Conservation (phyloP, 2,113 vertebrate genomes). For the Xyrauchen texanus region DNA sequence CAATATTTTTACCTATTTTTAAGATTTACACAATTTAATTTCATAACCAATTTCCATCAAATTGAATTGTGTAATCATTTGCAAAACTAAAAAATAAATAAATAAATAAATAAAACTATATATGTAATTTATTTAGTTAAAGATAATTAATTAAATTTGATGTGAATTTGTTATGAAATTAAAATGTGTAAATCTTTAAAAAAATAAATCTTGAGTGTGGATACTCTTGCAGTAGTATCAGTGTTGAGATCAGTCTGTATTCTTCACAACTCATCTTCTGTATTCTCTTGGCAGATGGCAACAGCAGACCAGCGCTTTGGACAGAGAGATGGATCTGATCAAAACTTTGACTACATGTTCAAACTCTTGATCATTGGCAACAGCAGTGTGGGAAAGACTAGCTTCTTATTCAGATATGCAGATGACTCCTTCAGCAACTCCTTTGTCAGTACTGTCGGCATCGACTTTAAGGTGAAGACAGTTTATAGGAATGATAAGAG, state of each 20-base stretch:
- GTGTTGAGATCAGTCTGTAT: not conserved
- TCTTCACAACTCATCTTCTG: slow-evolving; percentile 45
- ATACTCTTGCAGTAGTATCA: not conserved
- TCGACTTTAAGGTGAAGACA: slow-evolving; percentile 99
- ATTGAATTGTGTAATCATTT: too few species aligned
- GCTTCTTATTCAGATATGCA: slow-evolving; percentile 94
- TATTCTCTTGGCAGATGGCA: slow-evolving; percentile 97
- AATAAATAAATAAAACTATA: not conserved
- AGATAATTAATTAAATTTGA: too few species aligned
- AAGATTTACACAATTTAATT: too few species aligned
- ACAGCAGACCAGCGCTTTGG: slow-evolving; percentile 90
- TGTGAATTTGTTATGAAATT: too few species aligned
- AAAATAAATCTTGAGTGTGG: too few species aligned
- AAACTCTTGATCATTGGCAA: slow-evolving; percentile 98
- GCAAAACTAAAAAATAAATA: too few species aligned
- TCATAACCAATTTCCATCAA: too few species aligned
- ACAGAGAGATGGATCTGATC: slow-evolving; percentile 92
- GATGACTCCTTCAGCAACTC: slow-evolving; percentile 96
- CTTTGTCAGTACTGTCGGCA: slow-evolving; percentile 96
- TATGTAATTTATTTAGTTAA: not conserved
- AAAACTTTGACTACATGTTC: slow-evolving; percentile 99
- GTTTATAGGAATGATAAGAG: slow-evolving; percentile 96
- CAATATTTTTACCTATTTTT: too few species aligned
- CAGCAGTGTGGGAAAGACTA: slow-evolving; percentile 97
- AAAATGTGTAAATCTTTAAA: not conserved